Conservation (phyloP, 2,888 invertebrate species). For the Noctuana brunneofusca region DNA sequence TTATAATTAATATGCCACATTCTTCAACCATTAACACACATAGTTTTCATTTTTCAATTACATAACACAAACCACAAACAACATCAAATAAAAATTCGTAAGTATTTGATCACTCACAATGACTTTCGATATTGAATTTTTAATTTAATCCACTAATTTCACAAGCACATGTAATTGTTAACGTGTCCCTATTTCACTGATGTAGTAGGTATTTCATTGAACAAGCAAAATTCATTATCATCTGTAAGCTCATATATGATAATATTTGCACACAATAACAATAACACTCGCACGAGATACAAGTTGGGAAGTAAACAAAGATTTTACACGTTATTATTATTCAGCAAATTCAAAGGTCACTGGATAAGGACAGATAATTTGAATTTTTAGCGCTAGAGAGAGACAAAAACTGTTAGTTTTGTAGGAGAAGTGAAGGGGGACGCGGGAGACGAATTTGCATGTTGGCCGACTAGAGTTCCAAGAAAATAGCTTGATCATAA, state of each 20-base stretch:
- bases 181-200: conserved; percentile 30
- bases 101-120: conserved; percentile 73
- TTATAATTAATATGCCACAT: conserved; percentile 37
- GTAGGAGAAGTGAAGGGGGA: conserved; percentile 45
- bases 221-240: conserved; percentile 27
- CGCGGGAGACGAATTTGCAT: conserved; percentile 44
- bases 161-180: conserved; percentile 27
- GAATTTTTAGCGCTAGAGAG: conserved; percentile 40
- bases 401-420: conserved; percentile 48
- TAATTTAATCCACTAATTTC: conserved; percentile 42
- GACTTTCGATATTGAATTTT: conserved; percentile 70
- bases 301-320: conserved; percentile 78
- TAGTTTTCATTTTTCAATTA: conserved; percentile 61
- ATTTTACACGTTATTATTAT: conserved; percentile 67
- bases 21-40: conserved; percentile 47
- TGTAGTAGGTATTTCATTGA: conserved; percentile 21
- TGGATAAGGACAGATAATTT: conserved; percentile 51
- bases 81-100: conserved; percentile 54
- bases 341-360: conserved; percentile 79
- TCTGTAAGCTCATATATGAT: conserved; percentile 41
- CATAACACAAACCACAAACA: conserved; percentile 67
- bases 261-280: conserved; percentile 69
- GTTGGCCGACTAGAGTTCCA: no score
- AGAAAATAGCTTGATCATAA: no score
- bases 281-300: conserved; percentile 72